A percentile compares a stretch with the other conserved stretches of the same genome.
Conservation (phyloP, 2,113 vertebrate genomes). For the Mus pahari region DNA sequence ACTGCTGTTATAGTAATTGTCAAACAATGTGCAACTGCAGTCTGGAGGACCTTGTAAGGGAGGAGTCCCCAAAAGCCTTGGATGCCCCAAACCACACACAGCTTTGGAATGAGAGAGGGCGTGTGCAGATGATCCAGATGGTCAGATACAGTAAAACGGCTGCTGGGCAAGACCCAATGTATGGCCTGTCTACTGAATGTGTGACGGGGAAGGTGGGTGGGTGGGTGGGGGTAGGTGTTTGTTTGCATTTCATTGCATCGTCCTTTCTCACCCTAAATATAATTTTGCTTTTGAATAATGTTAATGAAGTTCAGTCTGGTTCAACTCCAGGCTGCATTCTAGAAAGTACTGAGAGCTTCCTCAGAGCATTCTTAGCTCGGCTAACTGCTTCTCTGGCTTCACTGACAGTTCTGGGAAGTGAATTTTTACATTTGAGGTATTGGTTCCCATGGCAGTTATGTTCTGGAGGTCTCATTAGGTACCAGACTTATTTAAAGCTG, state of each 20-base stretch:
- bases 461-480: not conserved
- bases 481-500: not conserved
- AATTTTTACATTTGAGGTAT: not conserved
- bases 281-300: slow-evolving; percentile 28
- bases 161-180: no score
- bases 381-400: not conserved
- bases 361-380: not conserved
- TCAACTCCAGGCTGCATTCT: not conserved
- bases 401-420: not conserved
- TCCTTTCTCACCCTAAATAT: not conserved
- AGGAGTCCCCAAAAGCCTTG: rapidly evolving
- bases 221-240: no score
- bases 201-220: not conserved
- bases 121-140: slow-evolving; percentile 5
- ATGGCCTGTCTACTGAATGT: not conserved
- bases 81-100: not conserved
- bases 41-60: not conserved
- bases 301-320: not conserved
- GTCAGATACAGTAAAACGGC: not conserved
- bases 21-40: not conserved
- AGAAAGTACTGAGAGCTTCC: not conserved
- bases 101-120: slow-evolving; percentile 10
- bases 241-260: not conserved
- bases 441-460: not conserved
- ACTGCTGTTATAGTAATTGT: not conserved